Base-by-base conservation (phyloP, 2,888 invertebrate genomes). In the Lithophane ornitopus region DNA sequence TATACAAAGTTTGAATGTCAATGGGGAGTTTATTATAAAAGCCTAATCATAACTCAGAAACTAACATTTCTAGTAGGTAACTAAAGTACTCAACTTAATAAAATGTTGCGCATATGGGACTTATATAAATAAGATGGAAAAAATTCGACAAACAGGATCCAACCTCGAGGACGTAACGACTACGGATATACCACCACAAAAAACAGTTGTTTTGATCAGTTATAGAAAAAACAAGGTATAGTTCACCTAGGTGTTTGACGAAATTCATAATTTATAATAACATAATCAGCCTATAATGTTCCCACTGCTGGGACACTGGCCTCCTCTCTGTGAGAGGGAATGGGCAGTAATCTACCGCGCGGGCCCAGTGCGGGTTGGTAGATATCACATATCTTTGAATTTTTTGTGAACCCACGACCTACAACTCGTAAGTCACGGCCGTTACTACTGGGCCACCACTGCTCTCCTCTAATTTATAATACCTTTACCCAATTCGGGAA, bases 231-330 rank as follows among this genome's bases (percentile, higher is more conserved):
- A 19, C 3, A 56, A 54, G 7, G 16, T 9, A 49, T 9, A 49
- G 49, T 49, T 49, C 49, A 49, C 49, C 0, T 28, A 28, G 16
- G 19, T 52, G 11, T 19, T 62, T 26, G 22, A 74, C 58, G 6
- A 44, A 7, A 54, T 26, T 44, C 16, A 75, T 34, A 46, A 61
- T 76, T 11, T 19, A 41, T 58, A 77, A 65, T 28, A 34, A 6
- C 34, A 34, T 34, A 34, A 34, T 34, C 34, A 34, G 6, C 6
- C 34, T 34, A 34, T 34, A 34, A 34, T 34, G 34, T 34, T 34
- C 4, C 34, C 4, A 34, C 34, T 34, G 34, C 34, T 0, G 34
- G 34, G 34, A 34, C 34, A 34, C 34, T 6, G 34, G 34, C 34
- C 34, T 34, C 34, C 4, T 34, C 34, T 34, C 34, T 34, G 4